These are phyloP conservation scores for Pandemis heparana DNA, from an alignment of 2,888 invertebrate genomes.

Conservation along the genomic window DNA sequence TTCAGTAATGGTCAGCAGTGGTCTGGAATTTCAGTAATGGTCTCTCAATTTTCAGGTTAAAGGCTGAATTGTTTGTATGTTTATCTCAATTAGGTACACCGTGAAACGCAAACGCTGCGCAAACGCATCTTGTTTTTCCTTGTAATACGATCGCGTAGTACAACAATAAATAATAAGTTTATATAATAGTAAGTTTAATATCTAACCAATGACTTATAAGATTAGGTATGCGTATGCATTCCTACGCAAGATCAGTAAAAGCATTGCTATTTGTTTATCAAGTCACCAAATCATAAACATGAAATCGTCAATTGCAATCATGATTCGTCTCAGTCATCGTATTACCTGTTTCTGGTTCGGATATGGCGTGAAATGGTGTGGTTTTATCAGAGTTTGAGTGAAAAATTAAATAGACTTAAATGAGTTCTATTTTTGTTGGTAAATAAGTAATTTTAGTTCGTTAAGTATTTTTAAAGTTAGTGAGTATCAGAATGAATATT, in stretches of 20 bases:
- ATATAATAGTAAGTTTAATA: background rate
- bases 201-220: background rate
- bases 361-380: background rate
- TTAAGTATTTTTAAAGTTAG: background rate
- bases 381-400: background rate
- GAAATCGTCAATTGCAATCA: background rate
- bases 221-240: background rate
- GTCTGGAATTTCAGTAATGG: too few species aligned
- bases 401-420: background rate
- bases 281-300: background rate
- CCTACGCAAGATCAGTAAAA: background rate
- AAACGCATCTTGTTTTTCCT: background rate
- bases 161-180: background rate
- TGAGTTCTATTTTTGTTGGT: too few species aligned
- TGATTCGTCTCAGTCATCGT: background rate
- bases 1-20: too few species aligned
- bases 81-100: background rate
- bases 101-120: background rate
- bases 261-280: constrained; percentile 1
- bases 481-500: background rate
- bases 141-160: background rate
- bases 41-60: background rate
- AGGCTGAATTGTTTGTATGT: background rate
- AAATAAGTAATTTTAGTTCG: too few species aligned
- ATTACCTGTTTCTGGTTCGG: background rate